Evolutionary conservation across 2,797 vertebrate species (phyloP).

Genomic region (Sylvia borin): DNA sequence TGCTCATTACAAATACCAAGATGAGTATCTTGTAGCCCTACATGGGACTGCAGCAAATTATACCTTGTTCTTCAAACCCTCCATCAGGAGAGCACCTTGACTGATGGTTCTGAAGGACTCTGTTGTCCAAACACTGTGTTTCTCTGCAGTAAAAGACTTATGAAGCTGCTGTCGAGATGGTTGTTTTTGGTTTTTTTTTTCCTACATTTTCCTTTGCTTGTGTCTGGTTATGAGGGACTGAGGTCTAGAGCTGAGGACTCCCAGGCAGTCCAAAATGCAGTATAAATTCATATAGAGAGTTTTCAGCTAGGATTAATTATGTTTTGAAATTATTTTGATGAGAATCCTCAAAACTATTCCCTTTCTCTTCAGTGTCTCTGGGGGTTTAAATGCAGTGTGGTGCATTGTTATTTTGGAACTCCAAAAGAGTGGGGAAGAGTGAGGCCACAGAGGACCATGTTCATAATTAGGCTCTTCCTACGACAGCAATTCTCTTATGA

Average conservation of each 20-base stretch:
- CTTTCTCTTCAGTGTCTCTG: neutral
- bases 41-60: neutral
- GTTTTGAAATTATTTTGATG: neutral
- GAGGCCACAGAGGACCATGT: neutral
- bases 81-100: neutral
- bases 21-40: neutral
- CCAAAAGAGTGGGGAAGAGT: neutral
- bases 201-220: neutral
- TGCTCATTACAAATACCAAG: neutral
- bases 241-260: neutral
- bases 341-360: neutral
- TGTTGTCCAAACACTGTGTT: neutral
- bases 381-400: neutral
- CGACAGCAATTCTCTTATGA: neutral
- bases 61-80: neutral
- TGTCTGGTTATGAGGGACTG: neutral
- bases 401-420: neutral
- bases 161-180: fast-evolving
- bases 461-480: neutral
- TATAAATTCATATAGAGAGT: neutral
- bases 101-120: neutral
- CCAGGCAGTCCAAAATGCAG: neutral
- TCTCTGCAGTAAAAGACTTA: neutral
- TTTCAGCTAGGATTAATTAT: neutral
- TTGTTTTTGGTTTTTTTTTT: neutral